Conservation (phyloP, 2,797 vertebrate genomes). For the Huso huso region DNA sequence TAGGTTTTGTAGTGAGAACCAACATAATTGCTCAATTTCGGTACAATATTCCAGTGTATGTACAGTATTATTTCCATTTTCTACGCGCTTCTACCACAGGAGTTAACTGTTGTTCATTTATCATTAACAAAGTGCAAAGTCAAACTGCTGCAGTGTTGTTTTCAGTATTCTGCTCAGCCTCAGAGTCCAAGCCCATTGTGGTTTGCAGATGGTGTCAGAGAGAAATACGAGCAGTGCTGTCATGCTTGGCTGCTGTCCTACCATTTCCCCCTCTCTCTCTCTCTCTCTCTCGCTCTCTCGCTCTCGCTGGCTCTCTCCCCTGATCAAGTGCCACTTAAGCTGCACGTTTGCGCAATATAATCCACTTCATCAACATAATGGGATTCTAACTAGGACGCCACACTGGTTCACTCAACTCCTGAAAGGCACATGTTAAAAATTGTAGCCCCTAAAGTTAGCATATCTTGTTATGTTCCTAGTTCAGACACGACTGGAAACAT, state of each 20-base stretch:
- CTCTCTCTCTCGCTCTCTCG: slow-evolving; percentile 24
- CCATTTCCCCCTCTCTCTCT: slow-evolving; percentile 28
- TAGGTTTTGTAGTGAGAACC: no score
- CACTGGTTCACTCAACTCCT: not conserved
- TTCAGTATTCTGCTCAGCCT: slow-evolving; percentile 64
- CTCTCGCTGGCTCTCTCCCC: not conserved
- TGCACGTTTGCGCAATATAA: not conserved
- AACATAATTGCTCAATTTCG: no score
- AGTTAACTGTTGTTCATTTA: slow-evolving; percentile 19
- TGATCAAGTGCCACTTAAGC: not conserved
- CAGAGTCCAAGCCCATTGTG: slow-evolving; percentile 40
- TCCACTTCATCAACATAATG: not conserved
- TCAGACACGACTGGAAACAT: not conserved
- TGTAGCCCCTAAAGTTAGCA: not conserved
- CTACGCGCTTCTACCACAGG: not conserved
- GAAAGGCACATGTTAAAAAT: not conserved
- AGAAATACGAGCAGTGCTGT: slow-evolving; percentile 61
- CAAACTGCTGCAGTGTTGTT: slow-evolving; percentile 46
- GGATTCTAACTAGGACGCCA: not conserved
- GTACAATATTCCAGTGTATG: no score
- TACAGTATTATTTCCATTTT: not conserved
- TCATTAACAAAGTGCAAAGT: slow-evolving; percentile 4
- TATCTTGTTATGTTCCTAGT: not conserved
- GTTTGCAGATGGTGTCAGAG: slow-evolving; percentile 26
- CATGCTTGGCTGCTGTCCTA: slow-evolving; percentile 60